Evolutionary conservation across 1,140 invertebrate genomes (phyloP), one percentile per base, ranked within the genome.

Genomic region (Gonatopus flavifemur): DNA sequence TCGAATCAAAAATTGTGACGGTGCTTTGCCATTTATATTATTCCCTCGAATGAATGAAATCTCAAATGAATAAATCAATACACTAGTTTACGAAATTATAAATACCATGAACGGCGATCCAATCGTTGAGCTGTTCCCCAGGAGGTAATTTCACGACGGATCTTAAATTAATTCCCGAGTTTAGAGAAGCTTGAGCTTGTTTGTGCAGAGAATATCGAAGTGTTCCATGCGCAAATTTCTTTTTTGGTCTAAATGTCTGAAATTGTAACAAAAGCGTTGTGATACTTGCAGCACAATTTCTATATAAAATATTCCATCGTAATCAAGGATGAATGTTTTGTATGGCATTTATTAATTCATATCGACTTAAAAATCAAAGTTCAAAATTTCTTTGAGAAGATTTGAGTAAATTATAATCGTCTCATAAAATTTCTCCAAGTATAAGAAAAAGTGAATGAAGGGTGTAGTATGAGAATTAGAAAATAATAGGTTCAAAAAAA

Each of bases 61-160:
- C n/a, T n/a, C n/a, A n/a, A n/a, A n/a, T n/a, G n/a, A n/a, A n/a
- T n/a, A n/a, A 28, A 51, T 10, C 33, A 37, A 47, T 25, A 20
- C 30, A 30, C 19, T 42, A 33, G 48, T 24, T 13, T 28, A 24
- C 32, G 47, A 39, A 25, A 19, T 52, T 37, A 48, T 1, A 36
- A 15, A 28, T 79, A 94, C 93, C 94, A 82, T 97, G 93, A 19
- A 97, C 94, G 13, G 94, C 94, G 35, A 96, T 86, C 94, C 94
- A 97, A 73, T 97, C 94, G 74, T 94, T 92, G 5, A 92, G 69
- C 76, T 93, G 89, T 80, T 97, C 94, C 19, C 88, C 89, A 48
- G 83, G 82, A 21, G 94, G 94, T 47, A 97, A 74, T 69, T 88
- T 87, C 1, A 97, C 94, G 16, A 88, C 93, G 49, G 84, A 80